phyloP scores from a whole-genome alignment of 2,797 vertebrate species.

The Eupleurogrammus muticus region DNA sequence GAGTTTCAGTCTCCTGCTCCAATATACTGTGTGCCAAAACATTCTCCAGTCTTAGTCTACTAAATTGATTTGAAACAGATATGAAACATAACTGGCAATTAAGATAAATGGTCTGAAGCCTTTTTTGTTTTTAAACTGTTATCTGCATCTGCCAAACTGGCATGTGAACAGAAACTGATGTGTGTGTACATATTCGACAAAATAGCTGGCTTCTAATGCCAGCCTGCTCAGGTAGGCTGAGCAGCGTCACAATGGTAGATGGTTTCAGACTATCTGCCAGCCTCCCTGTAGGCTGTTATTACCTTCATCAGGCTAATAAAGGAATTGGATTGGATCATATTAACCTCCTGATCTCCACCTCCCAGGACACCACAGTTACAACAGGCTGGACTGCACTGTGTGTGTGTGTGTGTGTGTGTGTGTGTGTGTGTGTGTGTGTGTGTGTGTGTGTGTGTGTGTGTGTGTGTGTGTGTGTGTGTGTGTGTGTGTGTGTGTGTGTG shows the following conservation, averaged over 20 bases:
- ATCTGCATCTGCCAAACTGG: no score
- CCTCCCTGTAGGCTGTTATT: constrained; percentile 68
- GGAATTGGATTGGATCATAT: constrained; percentile 78
- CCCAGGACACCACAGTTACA: constrained; percentile 70
- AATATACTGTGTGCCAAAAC: no score
- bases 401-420: constrained; percentile 3
- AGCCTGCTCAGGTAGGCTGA: constrained; percentile 33
- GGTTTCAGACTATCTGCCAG: constrained; percentile 57
- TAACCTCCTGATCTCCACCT: constrained; percentile 78
- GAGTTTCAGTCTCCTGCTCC: no score
- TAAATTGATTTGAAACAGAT: no score
- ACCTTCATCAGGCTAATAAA: constrained; percentile 80
- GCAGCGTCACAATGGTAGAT: constrained; percentile 39
- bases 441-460: constrained; percentile 3
- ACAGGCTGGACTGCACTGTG: constrained; percentile 57
- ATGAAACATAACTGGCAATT: no score
- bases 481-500: constrained; percentile 9
- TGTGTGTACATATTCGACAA: constrained; percentile 2
- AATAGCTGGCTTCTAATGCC: no score
- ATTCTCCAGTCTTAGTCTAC: no score
- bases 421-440: constrained; percentile 17
- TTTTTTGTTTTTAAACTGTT: no score
- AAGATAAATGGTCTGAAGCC: no score
- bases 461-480: constrained; percentile 17
- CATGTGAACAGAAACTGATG: no score